Conservation (phyloP, 2,113 vertebrate species). For the Narcine bancroftii region DNA sequence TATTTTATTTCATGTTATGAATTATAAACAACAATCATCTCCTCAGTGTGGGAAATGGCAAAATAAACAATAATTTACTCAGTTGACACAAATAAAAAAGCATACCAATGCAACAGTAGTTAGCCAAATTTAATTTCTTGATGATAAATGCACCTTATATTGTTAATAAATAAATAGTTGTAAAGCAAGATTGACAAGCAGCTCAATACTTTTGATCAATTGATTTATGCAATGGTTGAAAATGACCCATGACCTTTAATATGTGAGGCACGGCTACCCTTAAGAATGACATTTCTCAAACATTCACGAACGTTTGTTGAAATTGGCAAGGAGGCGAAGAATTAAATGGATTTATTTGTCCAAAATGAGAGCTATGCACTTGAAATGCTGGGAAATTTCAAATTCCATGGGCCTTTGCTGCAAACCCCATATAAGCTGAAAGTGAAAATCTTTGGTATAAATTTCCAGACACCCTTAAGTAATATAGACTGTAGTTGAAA, state of each 20-base stretch:
- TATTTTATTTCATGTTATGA: background rate
- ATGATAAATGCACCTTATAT: background rate
- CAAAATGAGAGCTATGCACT: background rate
- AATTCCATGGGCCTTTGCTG: conserved; percentile 15
- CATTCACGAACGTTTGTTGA: background rate
- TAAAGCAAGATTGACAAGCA: background rate
- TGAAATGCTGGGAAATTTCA: conserved; percentile 26
- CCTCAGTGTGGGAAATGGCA: background rate
- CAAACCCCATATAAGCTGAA: background rate
- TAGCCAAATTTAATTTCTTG: background rate
- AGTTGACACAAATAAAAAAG: background rate
- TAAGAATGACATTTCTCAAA: background rate
- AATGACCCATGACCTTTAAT: background rate
- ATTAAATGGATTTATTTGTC: conserved; percentile 25
- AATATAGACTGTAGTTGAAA: background rate
- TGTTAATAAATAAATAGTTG: background rate
- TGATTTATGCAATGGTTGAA: background rate
- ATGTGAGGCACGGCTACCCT: background rate
- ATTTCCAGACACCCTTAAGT: background rate
- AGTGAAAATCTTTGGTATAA: conserved; percentile 15
- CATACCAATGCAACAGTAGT: background rate
- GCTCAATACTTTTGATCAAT: background rate
- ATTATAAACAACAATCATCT: background rate
- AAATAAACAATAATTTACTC: background rate
- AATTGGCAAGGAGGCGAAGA: conserved; percentile 24